A percentile compares a stretch with the other conserved stretches of the same genome.
Conservation (phyloP, 1,140 invertebrate genomes). For the Hetaerina americana region DNA sequence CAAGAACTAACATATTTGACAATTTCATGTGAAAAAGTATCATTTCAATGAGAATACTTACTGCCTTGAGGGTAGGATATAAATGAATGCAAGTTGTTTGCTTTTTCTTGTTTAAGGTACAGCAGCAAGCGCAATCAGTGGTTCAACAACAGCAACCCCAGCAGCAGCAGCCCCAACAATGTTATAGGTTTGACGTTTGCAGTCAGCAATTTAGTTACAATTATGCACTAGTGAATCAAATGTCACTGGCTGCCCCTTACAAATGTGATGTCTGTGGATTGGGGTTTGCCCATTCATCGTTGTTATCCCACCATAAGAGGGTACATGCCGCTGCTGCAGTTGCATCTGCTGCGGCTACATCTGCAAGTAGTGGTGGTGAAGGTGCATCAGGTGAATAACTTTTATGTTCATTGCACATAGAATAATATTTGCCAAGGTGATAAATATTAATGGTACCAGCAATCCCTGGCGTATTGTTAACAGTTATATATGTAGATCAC, state of each 20-base stretch:
- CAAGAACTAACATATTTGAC: too few species aligned
- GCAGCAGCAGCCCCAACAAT: conserved; percentile 18
- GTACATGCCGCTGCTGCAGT: conserved; percentile 10
- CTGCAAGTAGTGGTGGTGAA: neutral
- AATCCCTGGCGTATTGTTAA: too few species aligned
- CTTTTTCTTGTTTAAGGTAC: too few species aligned
- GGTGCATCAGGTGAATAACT: conserved; percentile 14
- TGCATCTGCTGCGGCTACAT: neutral
- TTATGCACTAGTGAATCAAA: conserved; percentile 43
- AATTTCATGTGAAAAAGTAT: too few species aligned
- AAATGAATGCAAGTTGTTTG: too few species aligned
- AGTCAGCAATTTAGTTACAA: conserved; percentile 54
- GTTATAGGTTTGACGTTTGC: conserved; percentile 44
- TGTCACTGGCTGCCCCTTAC: conserved; percentile 31
- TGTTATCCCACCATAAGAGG: conserved; percentile 8
- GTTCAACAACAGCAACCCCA: neutral
- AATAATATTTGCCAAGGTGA: neutral
- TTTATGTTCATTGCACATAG: conserved; percentile 33
- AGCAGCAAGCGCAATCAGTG: neutral
- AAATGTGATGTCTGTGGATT: conserved; percentile 16
- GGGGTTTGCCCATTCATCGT: conserved; percentile 10
- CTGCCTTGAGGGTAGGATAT: too few species aligned
- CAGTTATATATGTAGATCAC: too few species aligned
- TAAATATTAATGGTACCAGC: neutral
- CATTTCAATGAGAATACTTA: too few species aligned